These are phyloP conservation scores for Cordilura impudica DNA, from an alignment of 2,888 invertebrate genomes.

Conservation along the genomic window DNA sequence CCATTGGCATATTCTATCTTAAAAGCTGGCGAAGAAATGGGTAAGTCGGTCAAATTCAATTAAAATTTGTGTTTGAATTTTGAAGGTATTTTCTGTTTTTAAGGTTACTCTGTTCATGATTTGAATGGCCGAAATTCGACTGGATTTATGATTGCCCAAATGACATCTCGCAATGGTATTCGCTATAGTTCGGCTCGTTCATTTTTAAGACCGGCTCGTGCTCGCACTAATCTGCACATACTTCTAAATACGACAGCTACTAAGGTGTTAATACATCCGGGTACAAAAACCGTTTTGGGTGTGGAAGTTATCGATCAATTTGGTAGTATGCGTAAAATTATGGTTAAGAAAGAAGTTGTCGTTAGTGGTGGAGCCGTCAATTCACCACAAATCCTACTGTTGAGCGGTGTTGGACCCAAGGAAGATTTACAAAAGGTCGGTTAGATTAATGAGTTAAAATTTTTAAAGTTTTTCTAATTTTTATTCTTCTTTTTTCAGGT, in stretches of 20 bases:
- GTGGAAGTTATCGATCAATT: constrained; percentile 81
- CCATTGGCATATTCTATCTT: constrained; percentile 87
- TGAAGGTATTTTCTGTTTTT: constrained; percentile 11
- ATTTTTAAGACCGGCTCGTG: constrained; percentile 87
- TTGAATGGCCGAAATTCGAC: constrained; percentile 89
- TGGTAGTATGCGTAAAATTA: constrained; percentile 80
- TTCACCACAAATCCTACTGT: constrained; percentile 93
- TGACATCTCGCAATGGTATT: constrained; percentile 91
- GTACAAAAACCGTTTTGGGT: constrained; percentile 86
- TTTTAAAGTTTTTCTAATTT: neutral
- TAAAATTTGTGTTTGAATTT: neutral
- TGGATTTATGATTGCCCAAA: constrained; percentile 93
- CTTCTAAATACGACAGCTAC: constrained; percentile 90
- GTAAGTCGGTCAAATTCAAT: constrained; percentile 74
- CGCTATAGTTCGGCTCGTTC: constrained; percentile 89
- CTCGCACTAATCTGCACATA: constrained; percentile 88
- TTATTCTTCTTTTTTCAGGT: constrained; percentile 69
- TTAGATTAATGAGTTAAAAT: neutral
- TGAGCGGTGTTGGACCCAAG: constrained; percentile 92
- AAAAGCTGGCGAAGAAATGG: constrained; percentile 87
- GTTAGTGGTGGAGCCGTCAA: constrained; percentile 90
- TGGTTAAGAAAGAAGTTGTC: constrained; percentile 90
- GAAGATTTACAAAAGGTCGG: constrained; percentile 82
- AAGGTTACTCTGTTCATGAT: constrained; percentile 87
- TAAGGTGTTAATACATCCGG: constrained; percentile 86